Evolutionary conservation across 2,797 vertebrate species (phyloP).

Genomic region (Siniperca undulata): DNA sequence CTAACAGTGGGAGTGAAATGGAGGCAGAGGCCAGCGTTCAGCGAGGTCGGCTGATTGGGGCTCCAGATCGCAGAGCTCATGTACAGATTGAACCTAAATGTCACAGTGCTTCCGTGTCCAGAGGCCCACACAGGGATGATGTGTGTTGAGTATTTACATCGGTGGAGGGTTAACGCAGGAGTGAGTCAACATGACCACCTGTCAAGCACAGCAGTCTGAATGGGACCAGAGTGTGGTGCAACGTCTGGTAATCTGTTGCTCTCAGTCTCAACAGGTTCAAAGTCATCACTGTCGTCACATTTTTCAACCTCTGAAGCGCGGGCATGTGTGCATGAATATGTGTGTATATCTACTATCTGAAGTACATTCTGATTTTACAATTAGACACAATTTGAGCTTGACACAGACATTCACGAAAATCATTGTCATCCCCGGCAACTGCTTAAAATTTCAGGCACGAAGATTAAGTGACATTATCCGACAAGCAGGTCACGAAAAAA

Average conservation of each 20-base stretch:
- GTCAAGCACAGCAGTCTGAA: constrained; percentile 52
- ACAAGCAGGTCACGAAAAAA: constrained; percentile 21
- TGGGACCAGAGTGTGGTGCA: neutral
- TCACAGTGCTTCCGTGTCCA: constrained; percentile 63
- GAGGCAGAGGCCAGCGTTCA: constrained; percentile 12
- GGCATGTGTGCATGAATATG: constrained; percentile 3
- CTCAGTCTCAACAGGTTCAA: constrained; percentile 28
- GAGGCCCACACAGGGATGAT: constrained; percentile 39
- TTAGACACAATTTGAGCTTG: constrained; percentile 45
- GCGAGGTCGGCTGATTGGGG: constrained; percentile 10
- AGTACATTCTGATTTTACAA: constrained; percentile 54
- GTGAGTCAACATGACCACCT: constrained; percentile 52
- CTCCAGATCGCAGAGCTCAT: constrained; percentile 21
- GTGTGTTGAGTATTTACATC: constrained; percentile 72
- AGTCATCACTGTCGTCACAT: neutral
- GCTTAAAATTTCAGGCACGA: constrained; percentile 50
- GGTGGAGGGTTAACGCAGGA: constrained; percentile 58
- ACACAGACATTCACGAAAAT: constrained; percentile 36
- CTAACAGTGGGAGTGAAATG: constrained; percentile 38
- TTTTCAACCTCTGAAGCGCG: constrained; percentile 26
- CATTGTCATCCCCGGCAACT: neutral
- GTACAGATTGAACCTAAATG: constrained; percentile 48
- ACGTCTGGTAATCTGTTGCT: constrained; percentile 48
- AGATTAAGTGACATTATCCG: constrained; percentile 49
- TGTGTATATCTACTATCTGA: constrained; percentile 18